A percentile compares a stretch with the other conserved stretches of the same genome.
Evolutionary conservation across 2,888 invertebrate genomes (phyloP).

Genomic region (Chaetogeoica ovagalla): DNA sequence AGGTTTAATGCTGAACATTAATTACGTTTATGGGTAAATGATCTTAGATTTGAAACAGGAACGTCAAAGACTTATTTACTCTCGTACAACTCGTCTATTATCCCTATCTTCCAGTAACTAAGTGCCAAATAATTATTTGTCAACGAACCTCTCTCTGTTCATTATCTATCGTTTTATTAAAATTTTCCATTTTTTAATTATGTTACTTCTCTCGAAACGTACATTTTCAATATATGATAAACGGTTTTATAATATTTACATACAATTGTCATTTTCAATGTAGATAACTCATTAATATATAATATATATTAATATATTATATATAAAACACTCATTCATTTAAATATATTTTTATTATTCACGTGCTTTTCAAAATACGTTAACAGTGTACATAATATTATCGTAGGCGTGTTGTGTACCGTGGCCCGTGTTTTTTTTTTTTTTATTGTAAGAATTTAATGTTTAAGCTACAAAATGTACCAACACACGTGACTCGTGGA

Average conservation of each 20-base stretch:
- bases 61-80: constrained; percentile 43
- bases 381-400: constrained; percentile 20
- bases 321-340: neutral
- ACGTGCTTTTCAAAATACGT: constrained; percentile 15
- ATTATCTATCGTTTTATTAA: constrained; percentile 23
- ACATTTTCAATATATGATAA: neutral
- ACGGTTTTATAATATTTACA: neutral
- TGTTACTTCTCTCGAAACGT: neutral
- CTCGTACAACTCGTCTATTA: constrained; percentile 32
- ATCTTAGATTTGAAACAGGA: constrained; percentile 44
- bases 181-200: constrained; percentile 33
- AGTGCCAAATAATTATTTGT: constrained; percentile 44
- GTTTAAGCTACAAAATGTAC: no score
- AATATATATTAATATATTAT: no score
- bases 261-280: constrained; percentile 7
- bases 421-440: no score
- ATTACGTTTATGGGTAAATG: constrained; percentile 30
- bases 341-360: constrained; percentile 29
- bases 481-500: no score
- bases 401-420: no score
- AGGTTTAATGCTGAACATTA: neutral
- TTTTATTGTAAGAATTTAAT: no score
- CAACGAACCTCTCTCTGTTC: constrained; percentile 16
- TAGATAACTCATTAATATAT: neutral
- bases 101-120: constrained; percentile 42